Evolutionary conservation across 2,797 vertebrate genomes (phyloP), one percentile per base, ranked within the genome.

Genomic region (Enteromius viviparus): DNA sequence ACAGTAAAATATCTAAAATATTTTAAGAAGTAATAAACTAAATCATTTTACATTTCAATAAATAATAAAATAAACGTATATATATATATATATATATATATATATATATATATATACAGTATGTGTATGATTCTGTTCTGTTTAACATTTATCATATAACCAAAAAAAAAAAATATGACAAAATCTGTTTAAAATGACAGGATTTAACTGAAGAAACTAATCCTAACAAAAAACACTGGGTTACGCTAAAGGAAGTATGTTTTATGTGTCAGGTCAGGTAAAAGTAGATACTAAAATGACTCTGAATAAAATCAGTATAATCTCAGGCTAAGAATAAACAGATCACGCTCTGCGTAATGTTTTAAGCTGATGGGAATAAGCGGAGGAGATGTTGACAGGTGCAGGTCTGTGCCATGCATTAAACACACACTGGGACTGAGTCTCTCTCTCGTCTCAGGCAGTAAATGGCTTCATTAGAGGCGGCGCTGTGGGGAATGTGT

Each of bases 391-490:
- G 58, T 62, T 84, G 87, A 88, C 72, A 77, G 85, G 83, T 89
- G 92, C 88, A 91, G 92, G 92, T 93, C 88, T 91, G 89, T 88
- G 89, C 92, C 95, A 96, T 96, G 95, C 96, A 95, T 96, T 96
- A 97, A 95, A 97, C 91, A 96, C 95, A 96, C 93, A 94, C 92
- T 90, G 96, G 96, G 96, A 98, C 97, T 97, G 96, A 94, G 95
- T 64, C 84, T 87, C 93, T 94, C 95, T 95, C 92, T 93, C 88
- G 95, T 94, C 95, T 95, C 96, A 96, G 96, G 96, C 97, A 97
- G 96, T 95, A 98, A 98, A 98, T 97, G 97, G 96, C 96, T 97
- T 98, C 97, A 98, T 99, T 99, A 98, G 98, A 98, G 97, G 96
- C 96, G 94, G 91, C 93, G 96, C 97, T 96, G 95, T 92, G 93